Evolutionary conservation across 2,797 vertebrate species (phyloP).

Genomic region (Chrosomus eos): DNA sequence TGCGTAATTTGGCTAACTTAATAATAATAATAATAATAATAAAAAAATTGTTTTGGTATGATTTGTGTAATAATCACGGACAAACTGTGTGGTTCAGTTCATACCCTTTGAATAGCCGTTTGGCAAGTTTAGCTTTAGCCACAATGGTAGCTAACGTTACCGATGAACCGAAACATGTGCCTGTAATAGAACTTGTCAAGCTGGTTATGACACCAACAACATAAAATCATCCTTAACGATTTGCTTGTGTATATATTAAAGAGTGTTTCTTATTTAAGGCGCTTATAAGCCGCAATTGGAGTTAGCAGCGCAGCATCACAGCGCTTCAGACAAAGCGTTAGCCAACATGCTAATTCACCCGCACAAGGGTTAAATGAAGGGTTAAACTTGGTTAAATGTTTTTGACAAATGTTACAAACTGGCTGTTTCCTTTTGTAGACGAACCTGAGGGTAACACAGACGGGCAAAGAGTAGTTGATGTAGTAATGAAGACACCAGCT

Average conservation of each 20-base stretch:
- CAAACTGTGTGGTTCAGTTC: not conserved
- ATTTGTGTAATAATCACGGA: not conserved
- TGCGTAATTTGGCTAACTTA: not conserved
- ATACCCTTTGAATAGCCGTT: not conserved
- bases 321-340: constrained; percentile 35
- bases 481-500: constrained; percentile 78
- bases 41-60: not conserved
- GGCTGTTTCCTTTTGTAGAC: constrained; percentile 71
- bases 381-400: not conserved
- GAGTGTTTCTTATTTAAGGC: not conserved
- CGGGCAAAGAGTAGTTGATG: constrained; percentile 69
- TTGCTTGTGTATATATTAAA: not conserved
- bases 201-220: not conserved
- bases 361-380: no score
- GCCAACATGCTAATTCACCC: constrained; percentile 19
- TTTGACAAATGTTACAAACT: constrained; percentile 15
- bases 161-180: not conserved
- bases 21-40: no score
- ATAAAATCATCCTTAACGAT: not conserved
- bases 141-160: not conserved
- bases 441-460: constrained; percentile 84
- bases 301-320: not conserved
- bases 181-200: not conserved
- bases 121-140: constrained; percentile 36
- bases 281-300: not conserved